Base-by-base conservation (phyloP, 1,140 invertebrate genomes). In the Drosophila repletoides region DNA sequence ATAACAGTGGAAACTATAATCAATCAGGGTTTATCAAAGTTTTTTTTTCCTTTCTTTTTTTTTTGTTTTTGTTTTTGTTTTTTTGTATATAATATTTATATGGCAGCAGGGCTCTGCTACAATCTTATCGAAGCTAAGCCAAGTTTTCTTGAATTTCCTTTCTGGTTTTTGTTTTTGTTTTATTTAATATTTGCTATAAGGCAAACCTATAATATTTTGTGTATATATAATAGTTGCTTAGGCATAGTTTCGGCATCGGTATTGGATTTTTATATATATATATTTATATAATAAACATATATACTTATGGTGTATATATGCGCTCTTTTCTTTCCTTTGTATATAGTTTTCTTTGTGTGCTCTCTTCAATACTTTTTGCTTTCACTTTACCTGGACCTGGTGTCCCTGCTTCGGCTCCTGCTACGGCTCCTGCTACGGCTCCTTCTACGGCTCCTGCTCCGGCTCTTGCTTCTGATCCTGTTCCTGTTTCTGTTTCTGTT, bases 1-100 rank as follows among this genome's bases (percentile, higher is more conserved):
- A 76, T 80, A 80, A 80, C 70, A 83, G 49, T 61, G 84, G 73
- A 66, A 60, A 77, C 77, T 76, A 70, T 67, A 68, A 72, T 61
- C 61, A 59, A 67, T 67, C 46, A 52, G 76, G 33, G 21, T 59
- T 59, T 66, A 66, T 66, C 63, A 51, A 28, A 59, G 55, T 56
- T 55, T 36, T 12, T 33, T 31, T 9, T 49, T 72, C 45, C 73
- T 59, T 14, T 36, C 22, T 15, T 76, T 69, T 31, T 29, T 79
- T 21, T 55, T 71, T 72, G 56, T 19, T 31, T 40, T 15, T 60
- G 34, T 49, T 9, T 59, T 9, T 36, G 17, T 56, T 41, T 66
- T 15, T 59, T 15, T 29, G 5, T 58, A 48, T 43, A 40, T 65
- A 49, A 33, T 46, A 22, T 34, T 58, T 55, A 55, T 46, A 64